A percentile compares a stretch with the other conserved stretches of the same genome.
Evolutionary conservation across 2,113 vertebrate genomes (phyloP).

Genomic region (Mobula hypostoma): DNA sequence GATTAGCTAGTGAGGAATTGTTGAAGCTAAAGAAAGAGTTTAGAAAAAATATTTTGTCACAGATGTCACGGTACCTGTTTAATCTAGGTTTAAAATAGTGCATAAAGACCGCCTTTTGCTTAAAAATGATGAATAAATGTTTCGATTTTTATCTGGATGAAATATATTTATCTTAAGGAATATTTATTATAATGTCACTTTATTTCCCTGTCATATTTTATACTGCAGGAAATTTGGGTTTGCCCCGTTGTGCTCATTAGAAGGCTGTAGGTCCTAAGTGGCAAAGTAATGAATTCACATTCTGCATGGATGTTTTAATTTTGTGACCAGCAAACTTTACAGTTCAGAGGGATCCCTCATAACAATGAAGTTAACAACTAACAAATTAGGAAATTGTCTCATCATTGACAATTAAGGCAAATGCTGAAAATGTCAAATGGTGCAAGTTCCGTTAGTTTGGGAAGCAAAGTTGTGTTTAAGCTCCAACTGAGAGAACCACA

Average conservation of each 20-base stretch:
- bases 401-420: background rate
- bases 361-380: background rate
- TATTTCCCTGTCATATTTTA: background rate
- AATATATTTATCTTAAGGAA: background rate
- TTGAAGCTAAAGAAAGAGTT: conserved; percentile 7
- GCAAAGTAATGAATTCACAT: background rate
- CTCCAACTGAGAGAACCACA: background rate
- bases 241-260: background rate
- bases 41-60: background rate
- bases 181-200: background rate
- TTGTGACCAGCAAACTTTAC: background rate
- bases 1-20: conserved; percentile 13
- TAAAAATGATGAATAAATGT: background rate
- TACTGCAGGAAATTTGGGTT: background rate
- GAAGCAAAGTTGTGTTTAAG: background rate
- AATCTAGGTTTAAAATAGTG: background rate
- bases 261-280: background rate
- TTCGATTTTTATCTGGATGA: background rate
- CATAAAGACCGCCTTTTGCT: background rate
- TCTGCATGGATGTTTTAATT: background rate
- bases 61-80: background rate
- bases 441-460: background rate
- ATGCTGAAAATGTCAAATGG: background rate
- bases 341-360: background rate
- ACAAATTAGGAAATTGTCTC: background rate